These are phyloP conservation scores for Subacronicta megacephala DNA, from an alignment of 2,888 invertebrate species.

Conservation along the genomic window DNA sequence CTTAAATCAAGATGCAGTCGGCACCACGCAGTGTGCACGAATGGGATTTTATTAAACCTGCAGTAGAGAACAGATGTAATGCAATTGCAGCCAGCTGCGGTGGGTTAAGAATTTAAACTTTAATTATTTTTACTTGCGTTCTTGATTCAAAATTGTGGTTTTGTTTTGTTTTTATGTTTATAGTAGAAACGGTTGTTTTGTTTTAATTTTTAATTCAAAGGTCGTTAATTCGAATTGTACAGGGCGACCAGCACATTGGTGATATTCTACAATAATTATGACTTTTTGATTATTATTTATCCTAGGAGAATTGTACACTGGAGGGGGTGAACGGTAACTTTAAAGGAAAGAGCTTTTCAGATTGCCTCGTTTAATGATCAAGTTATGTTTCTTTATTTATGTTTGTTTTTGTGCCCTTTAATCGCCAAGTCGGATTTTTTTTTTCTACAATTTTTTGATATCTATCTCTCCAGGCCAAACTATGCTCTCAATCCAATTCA, in stretches of 20 bases:
- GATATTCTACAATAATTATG: no score
- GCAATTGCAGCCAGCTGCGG: constrained; percentile 49
- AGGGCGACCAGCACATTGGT: no score
- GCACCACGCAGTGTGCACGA: constrained; percentile 49
- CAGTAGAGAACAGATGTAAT: constrained; percentile 53
- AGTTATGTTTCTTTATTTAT: no score
- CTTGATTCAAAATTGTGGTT: constrained; percentile 36
- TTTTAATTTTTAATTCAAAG: constrained; percentile 2
- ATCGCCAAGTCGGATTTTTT: no score
- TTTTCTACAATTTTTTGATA: no score
- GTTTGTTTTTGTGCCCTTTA: no score
- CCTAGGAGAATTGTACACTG: no score
- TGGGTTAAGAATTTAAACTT: constrained; percentile 52
- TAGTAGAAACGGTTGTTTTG: constrained; percentile 10
- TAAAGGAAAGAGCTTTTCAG: no score
- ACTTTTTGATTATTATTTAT: no score
- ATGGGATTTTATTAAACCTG: constrained; percentile 61
- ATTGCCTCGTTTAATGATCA: no score
- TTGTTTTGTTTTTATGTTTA: constrained; percentile 23
- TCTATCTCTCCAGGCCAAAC: constrained; percentile 66
- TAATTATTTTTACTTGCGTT: constrained; percentile 52
- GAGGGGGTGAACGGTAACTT: no score
- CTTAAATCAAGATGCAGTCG: constrained; percentile 64
- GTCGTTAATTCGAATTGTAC: no score
- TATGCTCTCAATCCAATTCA: constrained; percentile 76